These are phyloP conservation scores for Adineta ricciae DNA, from an alignment of 2,888 invertebrate genomes.

Conservation along the genomic window DNA sequence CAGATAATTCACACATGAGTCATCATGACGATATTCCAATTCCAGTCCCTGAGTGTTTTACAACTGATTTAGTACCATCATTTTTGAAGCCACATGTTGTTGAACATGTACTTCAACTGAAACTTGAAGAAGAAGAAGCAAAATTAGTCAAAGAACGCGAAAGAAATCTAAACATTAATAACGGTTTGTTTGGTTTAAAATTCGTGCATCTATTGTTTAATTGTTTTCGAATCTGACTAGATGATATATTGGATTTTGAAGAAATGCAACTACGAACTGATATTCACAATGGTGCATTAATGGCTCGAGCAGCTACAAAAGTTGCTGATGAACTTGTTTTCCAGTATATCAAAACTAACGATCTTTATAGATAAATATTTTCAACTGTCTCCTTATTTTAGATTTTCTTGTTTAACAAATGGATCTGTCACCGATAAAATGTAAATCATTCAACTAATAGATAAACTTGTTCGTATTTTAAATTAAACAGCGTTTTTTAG, in stretches of 20 bases:
- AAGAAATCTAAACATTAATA: not conserved
- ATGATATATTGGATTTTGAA: not conserved
- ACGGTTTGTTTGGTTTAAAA: not conserved
- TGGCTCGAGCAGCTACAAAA: not conserved
- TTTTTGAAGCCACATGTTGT: not conserved
- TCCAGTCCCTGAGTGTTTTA: not conserved
- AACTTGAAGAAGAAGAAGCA: not conserved
- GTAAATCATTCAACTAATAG: not conserved
- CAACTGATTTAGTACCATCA: not conserved
- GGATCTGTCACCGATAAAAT: not conserved
- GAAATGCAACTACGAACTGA: not conserved
- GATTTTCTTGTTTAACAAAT: not conserved
- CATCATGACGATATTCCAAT: not conserved
- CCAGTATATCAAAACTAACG: not conserved
- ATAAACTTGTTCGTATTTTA: not conserved
- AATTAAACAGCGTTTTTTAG: not conserved
- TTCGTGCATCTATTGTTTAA: too few species aligned
- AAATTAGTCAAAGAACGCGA: not conserved
- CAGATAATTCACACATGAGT: too few species aligned
- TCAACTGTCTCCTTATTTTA: not conserved
- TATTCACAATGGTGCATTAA: not conserved
- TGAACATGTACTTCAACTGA: not conserved
- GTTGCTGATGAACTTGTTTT: not conserved
- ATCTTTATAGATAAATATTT: too few species aligned
- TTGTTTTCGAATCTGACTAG: not conserved